phyloP scores from a whole-genome alignment of 2,113 vertebrate species.

The Lathamus discolor region DNA sequence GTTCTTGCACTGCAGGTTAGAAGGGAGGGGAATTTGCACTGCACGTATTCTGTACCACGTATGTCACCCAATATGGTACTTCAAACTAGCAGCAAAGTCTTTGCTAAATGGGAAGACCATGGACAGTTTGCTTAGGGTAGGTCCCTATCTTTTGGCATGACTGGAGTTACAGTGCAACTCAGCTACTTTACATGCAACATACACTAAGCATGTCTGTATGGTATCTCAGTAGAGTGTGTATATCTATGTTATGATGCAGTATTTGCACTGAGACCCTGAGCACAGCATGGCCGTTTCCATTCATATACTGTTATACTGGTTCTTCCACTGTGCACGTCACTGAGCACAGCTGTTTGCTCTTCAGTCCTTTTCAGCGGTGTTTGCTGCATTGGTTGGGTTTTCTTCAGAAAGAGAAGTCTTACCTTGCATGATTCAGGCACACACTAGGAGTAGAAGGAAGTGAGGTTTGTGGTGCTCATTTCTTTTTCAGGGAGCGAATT shows the following conservation, averaged over 20 bases:
- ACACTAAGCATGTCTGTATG: background rate
- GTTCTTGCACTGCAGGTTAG: background rate
- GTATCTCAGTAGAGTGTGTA: background rate
- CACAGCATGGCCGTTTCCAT: background rate
- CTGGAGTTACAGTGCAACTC: background rate
- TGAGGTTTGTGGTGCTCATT: background rate
- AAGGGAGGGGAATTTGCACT: background rate
- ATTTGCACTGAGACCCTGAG: background rate
- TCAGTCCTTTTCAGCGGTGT: background rate
- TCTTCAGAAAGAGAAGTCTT: background rate
- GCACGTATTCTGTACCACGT: rapidly evolving
- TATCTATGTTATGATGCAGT: background rate
- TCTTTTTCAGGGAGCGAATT: background rate
- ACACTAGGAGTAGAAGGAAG: background rate
- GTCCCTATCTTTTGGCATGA: background rate
- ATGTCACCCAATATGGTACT: background rate
- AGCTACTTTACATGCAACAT: background rate
- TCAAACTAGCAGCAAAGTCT: background rate
- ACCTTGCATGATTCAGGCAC: background rate
- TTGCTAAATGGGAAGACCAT: background rate
- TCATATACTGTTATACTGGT: background rate
- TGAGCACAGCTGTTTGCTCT: background rate
- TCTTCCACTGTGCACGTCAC: background rate
- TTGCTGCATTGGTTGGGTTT: background rate
- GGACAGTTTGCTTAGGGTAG: background rate